Conservation (phyloP, 92 coral and sea anemone species). For the Epizoanthus rinbou region DNA sequence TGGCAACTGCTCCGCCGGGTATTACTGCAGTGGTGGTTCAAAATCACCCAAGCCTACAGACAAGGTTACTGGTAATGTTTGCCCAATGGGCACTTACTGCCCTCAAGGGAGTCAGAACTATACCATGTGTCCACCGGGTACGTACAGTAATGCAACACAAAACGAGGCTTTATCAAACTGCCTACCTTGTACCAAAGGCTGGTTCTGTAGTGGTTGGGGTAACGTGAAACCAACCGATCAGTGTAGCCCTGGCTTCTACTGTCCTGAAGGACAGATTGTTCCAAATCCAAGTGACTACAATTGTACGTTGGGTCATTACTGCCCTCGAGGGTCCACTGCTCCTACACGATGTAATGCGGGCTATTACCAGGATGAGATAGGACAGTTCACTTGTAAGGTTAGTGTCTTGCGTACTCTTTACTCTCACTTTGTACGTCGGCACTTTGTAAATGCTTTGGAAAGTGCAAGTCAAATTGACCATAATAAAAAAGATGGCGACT, state of each 20-base stretch:
- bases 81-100: slow-evolving; percentile 93
- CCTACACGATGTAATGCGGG: slow-evolving; percentile 89
- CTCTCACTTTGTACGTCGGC: no score
- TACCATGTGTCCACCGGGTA: slow-evolving; percentile 87
- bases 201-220: slow-evolving; percentile 85
- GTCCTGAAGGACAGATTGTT: slow-evolving; percentile 86
- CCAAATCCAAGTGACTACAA: slow-evolving; percentile 69
- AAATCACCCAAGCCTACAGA: slow-evolving; percentile 73
- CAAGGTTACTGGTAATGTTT: slow-evolving; percentile 72
- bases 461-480: no score
- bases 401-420: neutral
- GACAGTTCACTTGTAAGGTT: slow-evolving; percentile 79
- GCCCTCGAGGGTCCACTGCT: slow-evolving; percentile 74
- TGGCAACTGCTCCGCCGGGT: slow-evolving; percentile 87
- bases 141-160: slow-evolving; percentile 72
- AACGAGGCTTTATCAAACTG: slow-evolving; percentile 74
- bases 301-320: slow-evolving; percentile 88
- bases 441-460: neutral
- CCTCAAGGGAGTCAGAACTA: slow-evolving; percentile 65
- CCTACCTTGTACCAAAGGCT: slow-evolving; percentile 76
- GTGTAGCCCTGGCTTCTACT: slow-evolving; percentile 85
- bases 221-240: slow-evolving; percentile 65
- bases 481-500: no score
- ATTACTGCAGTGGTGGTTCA: slow-evolving; percentile 79
- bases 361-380: slow-evolving; percentile 77